These are phyloP conservation scores for Embidobia sp. DNA, from an alignment of 2,888 invertebrate genomes.

Conservation along the genomic window DNA sequence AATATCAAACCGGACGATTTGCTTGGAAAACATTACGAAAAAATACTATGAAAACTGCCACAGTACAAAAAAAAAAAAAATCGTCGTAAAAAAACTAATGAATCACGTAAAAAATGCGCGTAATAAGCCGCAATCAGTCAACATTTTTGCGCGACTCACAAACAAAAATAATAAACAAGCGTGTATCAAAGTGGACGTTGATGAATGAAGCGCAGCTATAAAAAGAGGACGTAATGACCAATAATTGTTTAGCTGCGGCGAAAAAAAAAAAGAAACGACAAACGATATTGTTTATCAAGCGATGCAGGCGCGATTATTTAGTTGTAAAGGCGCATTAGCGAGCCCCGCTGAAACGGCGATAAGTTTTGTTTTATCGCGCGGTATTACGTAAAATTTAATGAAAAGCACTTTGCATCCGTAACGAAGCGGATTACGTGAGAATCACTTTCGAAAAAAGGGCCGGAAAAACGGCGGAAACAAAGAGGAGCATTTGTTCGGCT, in stretches of 20 bases:
- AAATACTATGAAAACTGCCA: no score
- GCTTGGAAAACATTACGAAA: no score
- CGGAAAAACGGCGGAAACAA: neutral
- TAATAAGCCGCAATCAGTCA: no score
- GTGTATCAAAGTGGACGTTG: conserved; percentile 6
- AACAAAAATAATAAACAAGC: conserved; percentile 7
- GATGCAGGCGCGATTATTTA: conserved; percentile 4
- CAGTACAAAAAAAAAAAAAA: no score
- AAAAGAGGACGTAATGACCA: neutral
- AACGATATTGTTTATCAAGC: neutral
- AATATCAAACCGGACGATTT: no score
- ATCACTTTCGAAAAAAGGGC: neutral
- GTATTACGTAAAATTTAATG: conserved; percentile 12
- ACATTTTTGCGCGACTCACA: neutral
- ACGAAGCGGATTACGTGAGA: conserved; percentile 19
- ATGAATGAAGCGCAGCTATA: neutral
- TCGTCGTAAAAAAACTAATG: no score
- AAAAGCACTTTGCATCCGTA: conserved; percentile 31
- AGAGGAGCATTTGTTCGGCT: conserved; percentile 24
- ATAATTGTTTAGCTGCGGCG: neutral
- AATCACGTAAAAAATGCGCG: no score
- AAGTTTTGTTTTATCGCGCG: neutral
- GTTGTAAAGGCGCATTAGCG: conserved; percentile 5
- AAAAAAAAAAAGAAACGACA: neutral
- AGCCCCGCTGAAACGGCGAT: neutral